Base-by-base conservation (phyloP, 1,140 invertebrate species). In the Brachionus angularis region DNA sequence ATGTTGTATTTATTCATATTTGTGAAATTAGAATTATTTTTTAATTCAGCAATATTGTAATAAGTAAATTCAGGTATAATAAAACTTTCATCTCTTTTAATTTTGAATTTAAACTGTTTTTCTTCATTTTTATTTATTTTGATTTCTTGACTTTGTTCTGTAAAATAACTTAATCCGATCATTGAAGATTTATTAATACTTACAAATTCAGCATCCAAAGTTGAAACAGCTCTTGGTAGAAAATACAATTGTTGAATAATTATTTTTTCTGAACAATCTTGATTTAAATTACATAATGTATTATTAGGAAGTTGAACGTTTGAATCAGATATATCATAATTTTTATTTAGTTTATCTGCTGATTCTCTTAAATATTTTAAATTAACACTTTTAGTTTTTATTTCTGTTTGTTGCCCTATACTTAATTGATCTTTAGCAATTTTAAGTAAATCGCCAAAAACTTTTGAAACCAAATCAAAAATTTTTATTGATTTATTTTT, bases 321-420 rank as follows among this genome's bases (percentile, higher is more conserved):
- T n/a, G n/a, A n/a, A n/a, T n/a, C n/a, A n/a, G n/a, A n/a, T n/a
- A n/a, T n/a, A n/a, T n/a, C n/a, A n/a, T n/a, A n/a, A n/a, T n/a
- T n/a, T n/a, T n/a, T n/a, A n/a, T 34, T 14, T 1, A 58, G n/a
- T 23, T 42, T n/a, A 23, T 33, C 21, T 58, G 23, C 53, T 8
- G 3, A 3, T 36, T 5, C 18, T 39, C 53, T 18, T 14, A 18
- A 39, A 12, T 39, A 1, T 33, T 23, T 58, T 10, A 58, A 39
- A 36, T 58, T 34, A 36, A 58, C 39, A 21, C 33, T 58, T 23
- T 58, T 39, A 12, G 33, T 23, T 39, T 39, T 58, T 0, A 39
- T 39, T 10, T 58, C n/a, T 12, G 53, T 58, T n/a, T 58, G 16
- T 58, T 58, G 53, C 10, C 39, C 39, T 25, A 58, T 16, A 8